Evolutionary conservation across 2,113 vertebrate species (phyloP).

Genomic region (Megaptera novaeangliae): DNA sequence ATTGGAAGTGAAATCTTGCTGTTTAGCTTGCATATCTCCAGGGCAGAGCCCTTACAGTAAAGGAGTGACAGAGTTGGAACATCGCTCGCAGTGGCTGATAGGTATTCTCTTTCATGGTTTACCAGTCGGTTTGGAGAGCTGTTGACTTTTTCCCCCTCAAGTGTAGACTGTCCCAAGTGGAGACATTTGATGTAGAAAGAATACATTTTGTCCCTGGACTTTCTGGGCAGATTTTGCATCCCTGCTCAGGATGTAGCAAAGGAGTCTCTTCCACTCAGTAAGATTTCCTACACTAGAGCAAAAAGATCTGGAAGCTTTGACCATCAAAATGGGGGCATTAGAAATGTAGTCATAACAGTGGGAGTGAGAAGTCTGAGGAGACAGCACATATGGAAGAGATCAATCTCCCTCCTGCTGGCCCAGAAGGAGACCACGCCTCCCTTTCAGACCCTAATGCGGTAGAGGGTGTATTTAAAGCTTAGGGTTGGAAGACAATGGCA

Average conservation of each 20-base stretch:
- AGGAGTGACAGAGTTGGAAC: background rate
- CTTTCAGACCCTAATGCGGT: background rate
- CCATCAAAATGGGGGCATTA: background rate
- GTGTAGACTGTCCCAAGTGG: background rate
- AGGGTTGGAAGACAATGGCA: background rate
- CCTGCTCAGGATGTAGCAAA: background rate
- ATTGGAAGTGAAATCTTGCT: background rate
- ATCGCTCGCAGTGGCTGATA: background rate
- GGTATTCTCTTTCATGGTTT: background rate
- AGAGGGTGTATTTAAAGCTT: background rate
- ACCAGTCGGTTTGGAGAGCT: background rate
- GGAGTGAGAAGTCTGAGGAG: background rate
- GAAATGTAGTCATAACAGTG: background rate
- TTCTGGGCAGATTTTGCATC: background rate
- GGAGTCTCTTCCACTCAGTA: background rate
- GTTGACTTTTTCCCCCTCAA: background rate
- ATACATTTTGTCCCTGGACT: too few species aligned
- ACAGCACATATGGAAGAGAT: conserved; percentile 33
- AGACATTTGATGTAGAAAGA: background rate
- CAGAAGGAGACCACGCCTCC: background rate
- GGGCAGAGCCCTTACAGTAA: background rate
- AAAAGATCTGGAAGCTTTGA: background rate
- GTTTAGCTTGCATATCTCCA: background rate
- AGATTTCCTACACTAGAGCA: background rate
- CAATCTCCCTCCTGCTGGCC: background rate